Conservation (phyloP, 2,797 vertebrate species). For the Triplophysa yarkandensis region DNA sequence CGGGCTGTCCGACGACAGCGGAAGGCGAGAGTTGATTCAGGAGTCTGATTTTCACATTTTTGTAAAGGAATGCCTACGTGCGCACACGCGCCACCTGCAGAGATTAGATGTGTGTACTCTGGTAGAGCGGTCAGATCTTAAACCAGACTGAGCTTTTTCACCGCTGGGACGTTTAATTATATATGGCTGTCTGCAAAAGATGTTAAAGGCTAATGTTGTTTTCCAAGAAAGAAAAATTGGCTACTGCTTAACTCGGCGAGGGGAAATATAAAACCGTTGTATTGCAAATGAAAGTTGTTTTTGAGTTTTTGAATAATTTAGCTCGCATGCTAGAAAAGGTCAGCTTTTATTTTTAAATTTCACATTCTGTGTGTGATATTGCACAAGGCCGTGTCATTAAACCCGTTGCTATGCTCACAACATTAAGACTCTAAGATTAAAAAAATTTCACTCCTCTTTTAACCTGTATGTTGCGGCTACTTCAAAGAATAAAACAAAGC, state of each 20-base stretch:
- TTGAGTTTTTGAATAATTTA: conserved; percentile 47
- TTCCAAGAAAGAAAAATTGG: conserved; percentile 57
- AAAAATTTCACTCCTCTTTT: background rate
- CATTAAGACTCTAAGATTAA: conserved; percentile 14
- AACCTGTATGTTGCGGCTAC: background rate
- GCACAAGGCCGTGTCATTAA: background rate
- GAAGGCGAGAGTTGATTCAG: conserved; percentile 5
- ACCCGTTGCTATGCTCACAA: conserved; percentile 7
- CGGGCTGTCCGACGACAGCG: background rate
- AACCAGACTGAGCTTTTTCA: background rate
- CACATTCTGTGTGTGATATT: background rate
- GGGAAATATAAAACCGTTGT: conserved; percentile 32
- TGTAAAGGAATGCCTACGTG: background rate
- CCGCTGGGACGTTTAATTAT: conserved; percentile 57
- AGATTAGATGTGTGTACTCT: conserved; percentile 8
- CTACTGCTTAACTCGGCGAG: conserved; percentile 36
- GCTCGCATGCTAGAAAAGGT: conserved; percentile 59
- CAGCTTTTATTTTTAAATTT: conserved; percentile 24
- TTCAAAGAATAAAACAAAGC: conserved; percentile 10
- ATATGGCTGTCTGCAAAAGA: conserved; percentile 60
- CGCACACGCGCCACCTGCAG: conserved; percentile 2
- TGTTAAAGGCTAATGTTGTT: conserved; percentile 64
- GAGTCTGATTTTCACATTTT: conserved; percentile 24
- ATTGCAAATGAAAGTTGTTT: conserved; percentile 44
- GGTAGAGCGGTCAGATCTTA: conserved; percentile 4